Conservation (phyloP, 2,888 invertebrate genomes). For the Drosophila macrospina region DNA sequence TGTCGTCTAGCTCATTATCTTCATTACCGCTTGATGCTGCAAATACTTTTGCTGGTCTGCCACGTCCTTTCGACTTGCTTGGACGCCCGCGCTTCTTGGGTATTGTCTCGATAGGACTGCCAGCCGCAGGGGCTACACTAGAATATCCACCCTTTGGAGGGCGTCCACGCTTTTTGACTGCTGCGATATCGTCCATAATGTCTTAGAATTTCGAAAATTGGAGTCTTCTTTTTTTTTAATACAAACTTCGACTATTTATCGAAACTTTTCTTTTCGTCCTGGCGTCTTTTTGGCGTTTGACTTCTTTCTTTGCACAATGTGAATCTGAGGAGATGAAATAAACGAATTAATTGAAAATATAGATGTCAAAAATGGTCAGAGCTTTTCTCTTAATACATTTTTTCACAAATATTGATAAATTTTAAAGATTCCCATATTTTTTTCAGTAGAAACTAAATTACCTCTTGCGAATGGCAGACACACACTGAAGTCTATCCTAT, state of each 20-base stretch:
- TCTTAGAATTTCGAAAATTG: not conserved
- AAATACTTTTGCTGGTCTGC: constrained; percentile 59
- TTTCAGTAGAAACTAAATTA: constrained; percentile 14
- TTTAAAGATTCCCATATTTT: no score
- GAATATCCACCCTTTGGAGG: constrained; percentile 46
- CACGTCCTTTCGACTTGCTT: constrained; percentile 64
- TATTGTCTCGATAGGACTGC: constrained; percentile 44
- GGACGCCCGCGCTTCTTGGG: constrained; percentile 81
- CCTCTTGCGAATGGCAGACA: constrained; percentile 22
- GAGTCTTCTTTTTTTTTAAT: constrained; percentile 6
- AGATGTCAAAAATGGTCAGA: not conserved
- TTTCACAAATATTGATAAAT: not conserved
- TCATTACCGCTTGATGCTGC: constrained; percentile 31
- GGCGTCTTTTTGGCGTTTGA: not conserved
- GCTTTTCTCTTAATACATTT: not conserved
- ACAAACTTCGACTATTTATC: not conserved
- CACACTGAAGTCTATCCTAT: constrained; percentile 35
- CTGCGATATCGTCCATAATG: constrained; percentile 55
- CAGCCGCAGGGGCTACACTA: constrained; percentile 12
- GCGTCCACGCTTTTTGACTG: constrained; percentile 62
- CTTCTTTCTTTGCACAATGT: not conserved
- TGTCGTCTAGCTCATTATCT: constrained; percentile 47
- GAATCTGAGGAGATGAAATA: constrained; percentile 1
- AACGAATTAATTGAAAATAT: not conserved
- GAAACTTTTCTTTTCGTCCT: constrained; percentile 6